Evolutionary conservation across 2,888 invertebrate genomes (phyloP), one percentile per base, ranked within the genome.

Genomic region (Imbricaverruca yamaguchii): DNA sequence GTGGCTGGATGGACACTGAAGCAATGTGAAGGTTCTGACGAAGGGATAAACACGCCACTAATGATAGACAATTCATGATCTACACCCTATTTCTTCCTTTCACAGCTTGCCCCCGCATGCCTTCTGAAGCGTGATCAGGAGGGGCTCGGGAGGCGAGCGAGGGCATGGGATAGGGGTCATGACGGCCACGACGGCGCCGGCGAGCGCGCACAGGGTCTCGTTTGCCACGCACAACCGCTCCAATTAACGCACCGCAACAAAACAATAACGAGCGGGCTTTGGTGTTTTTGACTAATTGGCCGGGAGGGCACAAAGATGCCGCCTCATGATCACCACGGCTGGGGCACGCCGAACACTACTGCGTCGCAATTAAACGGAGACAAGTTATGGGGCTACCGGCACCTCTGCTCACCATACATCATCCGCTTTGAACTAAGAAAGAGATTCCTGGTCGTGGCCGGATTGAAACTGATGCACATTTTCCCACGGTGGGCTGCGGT

Each of bases 181-280:
- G n/a, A n/a, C n/a, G n/a, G n/a, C n/a, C n/a, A n/a, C n/a, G n/a
- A n/a, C n/a, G n/a, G n/a, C n/a, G n/a, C n/a, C n/a, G n/a, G n/a
- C n/a, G n/a, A n/a, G n/a, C n/a, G n/a, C n/a, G n/a, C n/a, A n/a
- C n/a, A n/a, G n/a, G n/a, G n/a, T n/a, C n/a, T n/a, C n/a, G n/a
- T n/a, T n/a, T n/a, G n/a, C n/a, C n/a, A n/a, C n/a, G n/a, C 74
- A 4, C 74, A 21, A 55, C 74, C 55, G 74, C 69, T 69, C 74
- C 74, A 74, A 74, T 74, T 74, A 74, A 74, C 74, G 74, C 74
- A 74, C 53, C 55, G 9, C 18, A 55, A 53, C 74, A 18, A 74
- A 74, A 55, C 74, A 74, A 74, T 74, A 74, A 74, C 74, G 74
- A 74, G 74, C 15, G 18, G 55, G 74, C n/a, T 55, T 18, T 15